Evolutionary conservation across 2,888 invertebrate species (phyloP).

Genomic region (Diarsia dahlii): DNA sequence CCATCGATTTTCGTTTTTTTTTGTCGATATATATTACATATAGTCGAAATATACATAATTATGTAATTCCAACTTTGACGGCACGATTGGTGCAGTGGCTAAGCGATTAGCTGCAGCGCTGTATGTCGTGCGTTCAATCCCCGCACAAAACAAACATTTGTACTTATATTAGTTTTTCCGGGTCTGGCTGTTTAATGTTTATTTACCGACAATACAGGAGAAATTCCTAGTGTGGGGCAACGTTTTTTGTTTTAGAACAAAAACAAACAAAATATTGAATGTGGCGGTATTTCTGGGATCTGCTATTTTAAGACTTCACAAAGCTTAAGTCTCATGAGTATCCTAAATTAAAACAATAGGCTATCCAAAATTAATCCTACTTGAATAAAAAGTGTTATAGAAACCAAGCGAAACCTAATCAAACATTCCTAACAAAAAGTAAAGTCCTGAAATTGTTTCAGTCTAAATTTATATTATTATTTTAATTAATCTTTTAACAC

Average conservation of each 20-base stretch:
- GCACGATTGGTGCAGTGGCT: no score
- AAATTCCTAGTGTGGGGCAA: no score
- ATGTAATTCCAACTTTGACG: no score
- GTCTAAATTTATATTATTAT: conserved; percentile 9
- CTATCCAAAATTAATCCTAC: not conserved
- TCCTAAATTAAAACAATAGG: not conserved
- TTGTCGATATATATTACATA: not conserved
- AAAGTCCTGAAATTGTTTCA: conserved; percentile 12
- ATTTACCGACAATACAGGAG: no score
- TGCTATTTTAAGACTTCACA: not conserved
- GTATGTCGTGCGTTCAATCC: no score
- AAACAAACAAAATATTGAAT: not conserved
- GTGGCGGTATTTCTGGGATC: not conserved
- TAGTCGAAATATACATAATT: no score
- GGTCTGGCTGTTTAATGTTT: no score
- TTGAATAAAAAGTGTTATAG: not conserved
- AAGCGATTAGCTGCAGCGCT: no score
- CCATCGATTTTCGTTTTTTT: not conserved
- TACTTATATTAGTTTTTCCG: no score
- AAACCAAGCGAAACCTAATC: not conserved
- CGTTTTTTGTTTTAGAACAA: no score
- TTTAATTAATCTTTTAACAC: conserved; percentile 31
- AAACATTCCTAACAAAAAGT: conserved; percentile 17
- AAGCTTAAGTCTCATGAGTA: not conserved
- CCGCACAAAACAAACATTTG: no score